Conservation (phyloP, 1,140 invertebrate species). For the Orius laevigatus region DNA sequence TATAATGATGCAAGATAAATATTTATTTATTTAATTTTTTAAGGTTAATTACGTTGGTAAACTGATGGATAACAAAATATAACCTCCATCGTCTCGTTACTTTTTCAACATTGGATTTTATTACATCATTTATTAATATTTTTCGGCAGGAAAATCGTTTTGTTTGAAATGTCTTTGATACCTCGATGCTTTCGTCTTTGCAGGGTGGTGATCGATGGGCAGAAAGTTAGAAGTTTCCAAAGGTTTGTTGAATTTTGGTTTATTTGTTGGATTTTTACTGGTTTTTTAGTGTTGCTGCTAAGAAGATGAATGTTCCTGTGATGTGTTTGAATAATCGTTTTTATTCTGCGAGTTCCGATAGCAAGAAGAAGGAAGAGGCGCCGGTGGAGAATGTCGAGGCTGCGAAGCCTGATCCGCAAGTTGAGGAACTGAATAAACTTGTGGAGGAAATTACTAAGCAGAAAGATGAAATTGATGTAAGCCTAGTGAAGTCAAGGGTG, state of each 20-base stretch:
- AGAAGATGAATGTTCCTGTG: neutral
- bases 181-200: no score
- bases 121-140: no score
- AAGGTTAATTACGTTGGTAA: no score
- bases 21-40: no score
- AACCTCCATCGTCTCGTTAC: no score
- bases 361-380: neutral
- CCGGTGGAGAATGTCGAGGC: neutral
- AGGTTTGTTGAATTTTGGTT: neutral
- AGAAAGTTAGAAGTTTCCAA: neutral
- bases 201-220: neutral
- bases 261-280: neutral
- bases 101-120: no score
- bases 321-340: neutral
- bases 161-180: no score
- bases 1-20: no score
- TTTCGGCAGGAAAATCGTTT: no score
- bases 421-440: slow-evolving; percentile 10
- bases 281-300: neutral
- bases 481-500: neutral
- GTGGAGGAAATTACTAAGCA: slow-evolving; percentile 14
- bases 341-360: neutral
- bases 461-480: slow-evolving; percentile 14
- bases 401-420: neutral
- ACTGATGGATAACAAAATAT: no score